Base-by-base conservation (phyloP, 2,113 vertebrate genomes). In the Rhombomys opimus region DNA sequence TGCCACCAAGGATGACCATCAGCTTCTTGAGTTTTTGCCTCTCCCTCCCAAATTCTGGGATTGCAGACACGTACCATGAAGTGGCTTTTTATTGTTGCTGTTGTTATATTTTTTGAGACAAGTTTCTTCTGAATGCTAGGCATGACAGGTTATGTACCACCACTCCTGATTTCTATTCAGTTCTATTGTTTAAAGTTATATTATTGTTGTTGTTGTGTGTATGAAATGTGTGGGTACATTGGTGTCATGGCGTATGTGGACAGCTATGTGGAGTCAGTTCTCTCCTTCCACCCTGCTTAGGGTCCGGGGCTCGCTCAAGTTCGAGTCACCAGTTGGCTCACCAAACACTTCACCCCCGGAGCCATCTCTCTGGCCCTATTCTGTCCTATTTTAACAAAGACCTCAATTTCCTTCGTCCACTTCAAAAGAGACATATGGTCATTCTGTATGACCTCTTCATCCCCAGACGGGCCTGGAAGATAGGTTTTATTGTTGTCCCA, bases 341-440 rank as follows among this genome's bases (percentile, higher is more conserved):
- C 25, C 32, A 52, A n/a, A 27, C 63, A 41, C 6, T 14, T 13
- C 4, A 35, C 7, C 41, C 85, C n/a, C 46, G 9, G 65, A 54
- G 65, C 20, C 46, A 7, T 54, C 65, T 68, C 41, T 86, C 11
- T 15, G 46, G 32, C 67, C 17, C 85, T 22, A n/a, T 25, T 72
- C 85, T 70, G 46, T 52, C 93, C 9, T 67, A 76, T 82, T 94
- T 96, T 94, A 94, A 65, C 77, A 65, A 75, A 85, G n/a, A 95
- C 86, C 77, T 90, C 54, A 68, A 7, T 57, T 68, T 93, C 22
- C 22, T 70, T 91, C 72, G 61, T 72, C 91, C 6, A 75, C 15
- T 95, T 93, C 57, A 77, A 90, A 92, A 91, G 73, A 86, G 75
- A 86, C 54, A 93, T 14, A 94, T 57, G 76, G 38, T 78, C 15